Base-by-base conservation (phyloP, 2,113 vertebrate species). In the Saccopteryx bilineata region DNA sequence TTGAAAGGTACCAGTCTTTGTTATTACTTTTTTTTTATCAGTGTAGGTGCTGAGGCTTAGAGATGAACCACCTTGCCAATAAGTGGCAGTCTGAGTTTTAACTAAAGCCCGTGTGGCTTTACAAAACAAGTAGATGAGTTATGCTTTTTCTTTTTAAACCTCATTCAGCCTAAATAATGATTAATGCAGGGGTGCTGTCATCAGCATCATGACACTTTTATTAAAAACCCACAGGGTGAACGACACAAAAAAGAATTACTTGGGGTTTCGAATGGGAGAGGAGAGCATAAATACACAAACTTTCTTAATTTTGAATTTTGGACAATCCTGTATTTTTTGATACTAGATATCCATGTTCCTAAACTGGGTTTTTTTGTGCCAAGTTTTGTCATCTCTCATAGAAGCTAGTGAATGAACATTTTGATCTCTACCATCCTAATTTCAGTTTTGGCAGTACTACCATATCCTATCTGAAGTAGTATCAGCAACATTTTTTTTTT, bases 101-200 rank as follows among this genome's bases (percentile, higher is more conserved):
- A 68, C 23, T 4, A 9, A 60, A 8, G 2, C 0, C 8, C 21
- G 52, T 0, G 18, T 19, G 2, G 31, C 1, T 66, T 17, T 39
- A 82, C 13, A 72, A 71, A 89, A 17, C 23, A 68, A 48, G 61
- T 1, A 3, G 39, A 33, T 9, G 8, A 66, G 3, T 19, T 50
- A 1, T 3, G 11, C 15, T 76, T 48, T 61, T 23, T 39, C 39
- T 61, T 23, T 39, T 50, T 66, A 3, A 84, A 58, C 5, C 21
- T 2, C n/a, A 19, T 24, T 9, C 9, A 39, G 39, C 9, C 15
- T 33, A 31, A 39, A 10, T 1, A 18, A 19, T 23, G n/a, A 58
- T 24, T 48, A 54, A 7, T 21, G 68, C 0, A 39, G 10, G 0
- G 7, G 2, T 6, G 31, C 0, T 19, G 6, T 18, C 23, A 61